These are phyloP conservation scores for Rhaphigaster nebulosa DNA, from an alignment of 2,888 invertebrate species.

Conservation along the genomic window DNA sequence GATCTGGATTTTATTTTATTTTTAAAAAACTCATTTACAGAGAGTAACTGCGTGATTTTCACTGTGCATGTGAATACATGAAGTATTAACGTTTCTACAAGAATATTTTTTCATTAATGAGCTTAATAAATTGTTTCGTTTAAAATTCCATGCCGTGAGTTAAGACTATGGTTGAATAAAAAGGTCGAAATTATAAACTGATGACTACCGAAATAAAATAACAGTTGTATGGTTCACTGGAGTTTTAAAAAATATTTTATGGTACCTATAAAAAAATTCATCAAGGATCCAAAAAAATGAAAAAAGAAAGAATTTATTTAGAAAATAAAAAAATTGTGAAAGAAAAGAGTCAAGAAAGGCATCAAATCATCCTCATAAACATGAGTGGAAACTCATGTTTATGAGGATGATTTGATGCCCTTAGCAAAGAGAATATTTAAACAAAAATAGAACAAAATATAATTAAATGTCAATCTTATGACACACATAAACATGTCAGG, in stretches of 20 bases:
- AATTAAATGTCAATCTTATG: no score
- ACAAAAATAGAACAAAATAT: no score
- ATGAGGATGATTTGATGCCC: no score
- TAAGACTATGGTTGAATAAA: background rate
- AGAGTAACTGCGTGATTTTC: background rate
- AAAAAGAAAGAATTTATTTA: no score
- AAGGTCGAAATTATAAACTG: background rate
- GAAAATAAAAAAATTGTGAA: no score
- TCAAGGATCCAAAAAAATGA: no score
- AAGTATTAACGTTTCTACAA: constrained; percentile 1
- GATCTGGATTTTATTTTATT: background rate
- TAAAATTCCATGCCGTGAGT: constrained; percentile 16
- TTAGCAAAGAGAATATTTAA: no score
- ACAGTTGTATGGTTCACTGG: background rate
- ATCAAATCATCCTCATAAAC: no score
- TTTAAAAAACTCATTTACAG: background rate
- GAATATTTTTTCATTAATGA: constrained; percentile 19
- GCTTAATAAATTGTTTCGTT: background rate
- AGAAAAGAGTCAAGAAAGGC: no score
- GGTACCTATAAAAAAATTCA: no score
- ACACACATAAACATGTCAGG: no score
- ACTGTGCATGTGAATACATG: background rate
- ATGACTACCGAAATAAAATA: background rate
- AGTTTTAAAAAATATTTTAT: background rate
- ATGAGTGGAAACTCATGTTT: no score